phyloP scores from a whole-genome alignment of 2,888 invertebrate genomes.

The Eurytoma californica region DNA sequence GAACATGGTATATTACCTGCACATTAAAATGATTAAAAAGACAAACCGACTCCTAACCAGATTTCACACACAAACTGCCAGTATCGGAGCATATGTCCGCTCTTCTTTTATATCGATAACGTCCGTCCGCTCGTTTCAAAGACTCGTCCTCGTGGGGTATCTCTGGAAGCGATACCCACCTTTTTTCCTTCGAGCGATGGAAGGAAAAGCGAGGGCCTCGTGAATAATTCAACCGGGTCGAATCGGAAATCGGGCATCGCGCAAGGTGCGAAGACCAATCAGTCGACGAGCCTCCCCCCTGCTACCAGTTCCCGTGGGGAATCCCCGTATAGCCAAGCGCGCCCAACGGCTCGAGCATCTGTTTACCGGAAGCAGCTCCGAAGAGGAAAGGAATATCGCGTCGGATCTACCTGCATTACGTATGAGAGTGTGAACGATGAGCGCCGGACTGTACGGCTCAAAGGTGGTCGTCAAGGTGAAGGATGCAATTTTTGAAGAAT shows the following conservation, averaged over 20 bases:
- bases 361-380: conserved; percentile 22
- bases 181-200: conserved; percentile 14
- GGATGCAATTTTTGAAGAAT: neutral
- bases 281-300: conserved; percentile 9
- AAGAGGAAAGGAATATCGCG: neutral
- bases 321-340: conserved; percentile 7
- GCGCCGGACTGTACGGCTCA: neutral
- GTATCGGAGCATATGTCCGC: no score
- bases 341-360: conserved; percentile 21
- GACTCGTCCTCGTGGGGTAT: neutral
- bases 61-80: no score
- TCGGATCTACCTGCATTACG: conserved; percentile 35
- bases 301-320: neutral
- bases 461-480: neutral
- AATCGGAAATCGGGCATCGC: conserved; percentile 45
- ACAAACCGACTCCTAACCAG: no score
- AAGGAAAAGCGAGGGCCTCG: conserved; percentile 3
- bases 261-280: conserved; percentile 37
- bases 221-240: conserved; percentile 49
- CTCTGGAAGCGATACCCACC: conserved; percentile 1
- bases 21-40: no score
- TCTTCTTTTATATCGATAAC: neutral
- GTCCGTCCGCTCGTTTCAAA: neutral
- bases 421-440: conserved; percentile 15
- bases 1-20: no score